Conservation (phyloP, 1,140 invertebrate genomes). For the Aphelenchoides fujianensis region DNA sequence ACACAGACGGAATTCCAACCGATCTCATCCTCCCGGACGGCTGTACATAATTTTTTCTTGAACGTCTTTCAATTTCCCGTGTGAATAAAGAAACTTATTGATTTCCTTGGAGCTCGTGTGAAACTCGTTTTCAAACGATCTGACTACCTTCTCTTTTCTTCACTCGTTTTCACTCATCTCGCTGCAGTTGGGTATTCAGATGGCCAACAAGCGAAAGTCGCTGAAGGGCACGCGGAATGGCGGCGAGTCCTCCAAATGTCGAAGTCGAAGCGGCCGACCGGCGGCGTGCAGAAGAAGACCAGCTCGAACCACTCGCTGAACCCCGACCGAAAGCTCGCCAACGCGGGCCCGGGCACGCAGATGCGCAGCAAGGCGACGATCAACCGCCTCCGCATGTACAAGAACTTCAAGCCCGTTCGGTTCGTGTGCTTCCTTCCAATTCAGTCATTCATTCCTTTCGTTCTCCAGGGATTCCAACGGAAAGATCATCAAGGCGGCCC, state of each 20-base stretch:
- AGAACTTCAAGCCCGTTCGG: constrained; percentile 89
- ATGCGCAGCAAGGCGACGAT: constrained; percentile 83
- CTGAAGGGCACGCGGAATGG: constrained; percentile 36
- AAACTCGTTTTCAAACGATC: neutral
- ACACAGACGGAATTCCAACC: too few relatives aligned
- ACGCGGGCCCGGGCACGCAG: constrained; percentile 16
- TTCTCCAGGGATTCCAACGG: constrained; percentile 74
- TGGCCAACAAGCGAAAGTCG: constrained; percentile 44
- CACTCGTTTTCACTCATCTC: neutral
- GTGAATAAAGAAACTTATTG: neutral
- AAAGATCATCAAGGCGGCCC: constrained; percentile 87
- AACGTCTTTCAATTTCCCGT: neutral
- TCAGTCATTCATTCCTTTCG: constrained; percentile 9
- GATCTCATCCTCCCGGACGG: too few relatives aligned
- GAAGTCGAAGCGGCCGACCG: constrained; percentile 22
- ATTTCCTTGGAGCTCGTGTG: neutral
- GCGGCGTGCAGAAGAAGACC: constrained; percentile 16
- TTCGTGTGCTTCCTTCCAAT: constrained; percentile 43
- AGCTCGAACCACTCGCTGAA: constrained; percentile 49
- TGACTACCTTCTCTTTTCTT: neutral
- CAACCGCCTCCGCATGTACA: constrained; percentile 83
- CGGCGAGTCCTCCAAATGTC: constrained; percentile 17
- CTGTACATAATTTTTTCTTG: neutral
- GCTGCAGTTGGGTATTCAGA: constrained; percentile 16
- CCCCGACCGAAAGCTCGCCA: constrained; percentile 30